Conservation (phyloP, 2,888 invertebrate genomes). For the Bugulina stolonifera region DNA sequence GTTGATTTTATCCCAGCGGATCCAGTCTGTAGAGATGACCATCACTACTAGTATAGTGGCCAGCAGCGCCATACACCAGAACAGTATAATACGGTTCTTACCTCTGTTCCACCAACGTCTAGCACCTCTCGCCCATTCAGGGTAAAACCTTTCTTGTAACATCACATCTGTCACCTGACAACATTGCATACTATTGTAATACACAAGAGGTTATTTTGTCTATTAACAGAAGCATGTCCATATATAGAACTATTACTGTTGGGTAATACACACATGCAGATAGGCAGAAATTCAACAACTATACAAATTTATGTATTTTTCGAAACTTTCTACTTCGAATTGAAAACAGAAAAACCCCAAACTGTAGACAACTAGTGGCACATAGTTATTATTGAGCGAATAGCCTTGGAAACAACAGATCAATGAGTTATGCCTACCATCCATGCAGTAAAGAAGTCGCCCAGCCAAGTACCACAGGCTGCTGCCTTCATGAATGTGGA, state of each 20-base stretch:
- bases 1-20: conserved; percentile 56
- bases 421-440: conserved; percentile 52
- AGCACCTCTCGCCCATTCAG: conserved; percentile 53
- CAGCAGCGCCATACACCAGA: conserved; percentile 54
- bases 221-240: too few species aligned
- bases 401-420: too few species aligned
- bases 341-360: too few species aligned
- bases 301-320: too few species aligned
- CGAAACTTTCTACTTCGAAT: too few species aligned
- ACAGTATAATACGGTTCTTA: conserved; percentile 54
- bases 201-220: too few species aligned
- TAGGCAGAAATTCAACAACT: too few species aligned
- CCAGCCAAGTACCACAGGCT: conserved; percentile 57
- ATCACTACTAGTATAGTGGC: conserved; percentile 54
- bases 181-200: not conserved
- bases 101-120: conserved; percentile 52
- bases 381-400: too few species aligned
- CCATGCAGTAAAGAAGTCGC: conserved; percentile 57
- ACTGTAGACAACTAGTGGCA: too few species aligned
- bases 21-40: conserved; percentile 56
- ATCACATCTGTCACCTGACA: conserved; percentile 57
- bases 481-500: conserved; percentile 56
- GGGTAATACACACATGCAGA: too few species aligned
- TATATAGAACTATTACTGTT: too few species aligned
- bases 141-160: conserved; percentile 57